Evolutionary conservation across 2,113 vertebrate genomes (phyloP).

Genomic region (Strigops habroptila): DNA sequence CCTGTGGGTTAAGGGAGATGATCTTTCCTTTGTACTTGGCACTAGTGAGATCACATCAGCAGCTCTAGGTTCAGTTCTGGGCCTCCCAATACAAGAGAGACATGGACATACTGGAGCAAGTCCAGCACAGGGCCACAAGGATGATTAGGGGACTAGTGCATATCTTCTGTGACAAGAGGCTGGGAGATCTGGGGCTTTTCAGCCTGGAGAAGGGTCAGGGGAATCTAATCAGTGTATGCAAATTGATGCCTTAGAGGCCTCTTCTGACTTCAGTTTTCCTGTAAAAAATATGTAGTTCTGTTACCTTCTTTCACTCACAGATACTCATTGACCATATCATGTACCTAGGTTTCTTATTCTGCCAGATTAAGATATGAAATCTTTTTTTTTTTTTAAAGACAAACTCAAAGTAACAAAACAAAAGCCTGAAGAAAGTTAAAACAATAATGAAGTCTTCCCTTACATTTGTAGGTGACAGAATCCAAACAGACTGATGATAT

Average conservation of each 20-base stretch:
- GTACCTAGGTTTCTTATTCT: background rate
- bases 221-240: background rate
- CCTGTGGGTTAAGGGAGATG: background rate
- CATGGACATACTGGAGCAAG: background rate
- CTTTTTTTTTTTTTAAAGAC: background rate
- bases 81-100: background rate
- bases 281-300: background rate
- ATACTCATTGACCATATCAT: background rate
- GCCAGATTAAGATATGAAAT: background rate
- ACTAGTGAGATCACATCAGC: background rate
- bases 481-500: background rate
- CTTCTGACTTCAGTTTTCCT: background rate
- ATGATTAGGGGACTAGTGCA: background rate
- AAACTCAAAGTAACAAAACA: background rate
- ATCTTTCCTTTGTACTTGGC: rapidly evolving
- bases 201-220: background rate
- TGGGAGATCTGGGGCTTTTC: background rate
- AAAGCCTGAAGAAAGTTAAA: background rate
- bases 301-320: background rate
- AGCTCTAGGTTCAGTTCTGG: background rate
- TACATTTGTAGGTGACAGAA: background rate
- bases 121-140: background rate
- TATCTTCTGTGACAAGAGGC: background rate
- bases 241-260: background rate
- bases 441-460: background rate